Conservation (phyloP, 2,888 invertebrate species). For the Poecilus cupreus region DNA sequence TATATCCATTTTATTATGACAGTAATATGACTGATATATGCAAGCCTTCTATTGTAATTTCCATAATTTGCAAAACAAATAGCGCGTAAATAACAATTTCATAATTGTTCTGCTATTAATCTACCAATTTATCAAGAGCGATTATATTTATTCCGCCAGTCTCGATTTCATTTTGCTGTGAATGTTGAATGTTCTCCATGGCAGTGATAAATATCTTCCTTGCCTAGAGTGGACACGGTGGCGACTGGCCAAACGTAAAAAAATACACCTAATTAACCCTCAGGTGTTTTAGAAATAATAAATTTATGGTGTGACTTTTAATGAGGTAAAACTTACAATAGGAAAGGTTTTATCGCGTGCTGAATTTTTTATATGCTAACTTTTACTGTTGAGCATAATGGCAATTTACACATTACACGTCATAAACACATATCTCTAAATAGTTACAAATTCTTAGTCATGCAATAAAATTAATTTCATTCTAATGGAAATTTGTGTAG, state of each 20-base stretch:
- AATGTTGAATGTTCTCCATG: constrained; percentile 11
- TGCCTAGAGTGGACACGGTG: background rate
- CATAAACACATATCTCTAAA: background rate
- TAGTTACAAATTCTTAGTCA: background rate
- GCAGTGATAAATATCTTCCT: constrained; percentile 49
- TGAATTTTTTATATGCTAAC: background rate
- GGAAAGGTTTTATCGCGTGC: constrained; percentile 21
- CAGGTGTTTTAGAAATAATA: constrained; percentile 19
- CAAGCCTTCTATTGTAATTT: constrained; percentile 17
- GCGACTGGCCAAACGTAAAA: background rate
- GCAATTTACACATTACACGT: background rate
- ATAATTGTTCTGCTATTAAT: constrained; percentile 8
- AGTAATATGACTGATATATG: constrained; percentile 14
- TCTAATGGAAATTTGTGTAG: background rate
- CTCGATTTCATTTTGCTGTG: constrained; percentile 16
- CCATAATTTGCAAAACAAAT: constrained; percentile 40
- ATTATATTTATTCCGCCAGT: constrained; percentile 21
- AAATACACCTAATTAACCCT: constrained; percentile 19
- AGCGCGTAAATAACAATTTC: constrained; percentile 37
- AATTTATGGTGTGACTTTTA: constrained; percentile 14
- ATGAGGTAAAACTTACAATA: background rate
- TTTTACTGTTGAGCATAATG: background rate
- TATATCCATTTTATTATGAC: constrained; percentile 21
- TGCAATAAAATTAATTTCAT: background rate
- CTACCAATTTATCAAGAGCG: constrained; percentile 26